A percentile compares a stretch with the other conserved stretches of the same genome.
Evolutionary conservation across 2,888 invertebrate species (phyloP).

Genomic region (Cepaea hortensis): DNA sequence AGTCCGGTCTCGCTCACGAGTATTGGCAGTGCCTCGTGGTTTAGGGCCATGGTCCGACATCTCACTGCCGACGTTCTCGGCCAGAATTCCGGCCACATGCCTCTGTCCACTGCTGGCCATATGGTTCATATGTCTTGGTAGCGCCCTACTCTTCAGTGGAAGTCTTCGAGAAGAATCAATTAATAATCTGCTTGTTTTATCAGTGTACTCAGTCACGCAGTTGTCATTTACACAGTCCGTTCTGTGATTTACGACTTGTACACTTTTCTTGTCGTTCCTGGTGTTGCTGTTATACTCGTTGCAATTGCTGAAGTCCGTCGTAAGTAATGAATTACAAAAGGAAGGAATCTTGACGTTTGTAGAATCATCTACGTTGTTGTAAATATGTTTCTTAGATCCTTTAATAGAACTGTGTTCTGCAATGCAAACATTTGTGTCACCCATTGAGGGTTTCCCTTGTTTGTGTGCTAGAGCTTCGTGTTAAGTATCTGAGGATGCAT

Average conservation of each 20-base stretch:
- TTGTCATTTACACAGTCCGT: background rate
- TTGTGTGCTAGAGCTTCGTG: no score
- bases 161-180: no score
- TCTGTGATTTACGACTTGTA: background rate
- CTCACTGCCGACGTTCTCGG: conserved; percentile 2
- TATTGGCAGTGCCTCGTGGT: conserved; percentile 70
- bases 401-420: background rate
- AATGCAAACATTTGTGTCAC: background rate
- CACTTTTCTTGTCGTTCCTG: background rate
- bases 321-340: background rate
- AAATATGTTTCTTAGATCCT: background rate
- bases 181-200: background rate
- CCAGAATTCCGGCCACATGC: conserved; percentile 10
- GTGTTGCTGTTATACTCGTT: background rate
- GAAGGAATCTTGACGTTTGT: background rate
- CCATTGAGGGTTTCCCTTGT: conserved; percentile 2
- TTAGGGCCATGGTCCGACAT: conserved; percentile 24
- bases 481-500: no score
- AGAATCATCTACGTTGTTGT: background rate
- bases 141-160: no score
- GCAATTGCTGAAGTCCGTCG: background rate
- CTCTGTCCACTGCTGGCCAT: background rate
- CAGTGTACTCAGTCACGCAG: background rate
- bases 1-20: conserved; percentile 75
- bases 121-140: background rate